Conservation (phyloP, 2,797 vertebrate species). For the Otolemur crassicaudatus region DNA sequence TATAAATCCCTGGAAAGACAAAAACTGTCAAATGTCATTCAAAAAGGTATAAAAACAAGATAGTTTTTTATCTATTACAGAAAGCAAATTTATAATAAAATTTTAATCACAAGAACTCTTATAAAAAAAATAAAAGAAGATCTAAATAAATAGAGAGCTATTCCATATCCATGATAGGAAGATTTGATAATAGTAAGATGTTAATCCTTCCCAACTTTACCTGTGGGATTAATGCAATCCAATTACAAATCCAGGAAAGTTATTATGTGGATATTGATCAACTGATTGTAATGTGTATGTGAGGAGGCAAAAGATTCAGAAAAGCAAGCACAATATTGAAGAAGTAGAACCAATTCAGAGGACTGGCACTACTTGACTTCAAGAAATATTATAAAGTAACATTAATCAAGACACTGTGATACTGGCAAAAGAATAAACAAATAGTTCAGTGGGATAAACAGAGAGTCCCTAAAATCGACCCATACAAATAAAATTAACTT, state of each 20-base stretch:
- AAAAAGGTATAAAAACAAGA: not conserved
- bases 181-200: not conserved
- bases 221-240: not conserved
- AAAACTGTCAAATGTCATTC: not conserved
- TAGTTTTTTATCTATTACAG: not conserved
- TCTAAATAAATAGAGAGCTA: not conserved
- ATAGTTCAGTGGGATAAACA: not conserved
- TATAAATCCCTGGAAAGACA: not conserved
- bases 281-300: not conserved
- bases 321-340: not conserved
- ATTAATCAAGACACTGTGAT: not conserved
- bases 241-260: not conserved
- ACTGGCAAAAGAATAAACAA: not conserved
- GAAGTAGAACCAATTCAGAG: not conserved
- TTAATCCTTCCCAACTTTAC: not conserved
- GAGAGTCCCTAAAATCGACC: not conserved
- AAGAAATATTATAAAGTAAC: not conserved
- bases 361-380: not conserved
- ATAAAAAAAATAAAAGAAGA: not conserved
- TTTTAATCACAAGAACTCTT: not conserved
- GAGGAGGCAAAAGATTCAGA: not conserved
- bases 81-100: slow-evolving; percentile 22
- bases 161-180: not conserved
- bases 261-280: not conserved
- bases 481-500: not conserved